phyloP scores from a whole-genome alignment of 2,797 vertebrate genomes.

The Notamacropus eugenii region DNA sequence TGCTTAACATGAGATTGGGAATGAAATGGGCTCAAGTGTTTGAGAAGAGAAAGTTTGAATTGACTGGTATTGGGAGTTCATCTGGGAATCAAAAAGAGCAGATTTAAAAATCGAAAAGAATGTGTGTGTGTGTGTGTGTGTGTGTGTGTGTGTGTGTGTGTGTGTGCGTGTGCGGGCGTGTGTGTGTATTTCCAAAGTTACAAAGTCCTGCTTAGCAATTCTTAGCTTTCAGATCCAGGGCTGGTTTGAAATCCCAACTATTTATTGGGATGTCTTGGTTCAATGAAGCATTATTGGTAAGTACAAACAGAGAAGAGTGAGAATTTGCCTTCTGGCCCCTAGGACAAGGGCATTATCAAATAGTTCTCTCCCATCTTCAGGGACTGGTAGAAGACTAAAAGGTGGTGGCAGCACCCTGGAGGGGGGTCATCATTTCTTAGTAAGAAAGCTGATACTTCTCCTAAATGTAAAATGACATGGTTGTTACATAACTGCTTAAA shows the following conservation, averaged over 20 bases:
- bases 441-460: not conserved
- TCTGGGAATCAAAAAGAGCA: not conserved
- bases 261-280: not conserved
- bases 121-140: not conserved
- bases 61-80: not conserved
- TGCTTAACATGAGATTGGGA: not conserved
- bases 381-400: not conserved
- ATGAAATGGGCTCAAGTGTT: not conserved
- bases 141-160: not conserved
- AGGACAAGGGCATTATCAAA: not conserved
- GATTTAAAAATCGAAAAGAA: not conserved
- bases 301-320: not conserved
- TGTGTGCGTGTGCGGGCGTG: not conserved
- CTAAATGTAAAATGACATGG: not conserved
- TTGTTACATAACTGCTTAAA: not conserved
- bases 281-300: not conserved
- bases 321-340: not conserved
- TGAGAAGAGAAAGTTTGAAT: not conserved
- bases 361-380: not conserved
- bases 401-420: not conserved
- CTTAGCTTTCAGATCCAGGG: not conserved
- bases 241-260: not conserved
- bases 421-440: not conserved
- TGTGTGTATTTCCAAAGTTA: not conserved
- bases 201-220: not conserved